phyloP scores from a whole-genome alignment of 2,797 vertebrate species.

The Sus cebifrons region DNA sequence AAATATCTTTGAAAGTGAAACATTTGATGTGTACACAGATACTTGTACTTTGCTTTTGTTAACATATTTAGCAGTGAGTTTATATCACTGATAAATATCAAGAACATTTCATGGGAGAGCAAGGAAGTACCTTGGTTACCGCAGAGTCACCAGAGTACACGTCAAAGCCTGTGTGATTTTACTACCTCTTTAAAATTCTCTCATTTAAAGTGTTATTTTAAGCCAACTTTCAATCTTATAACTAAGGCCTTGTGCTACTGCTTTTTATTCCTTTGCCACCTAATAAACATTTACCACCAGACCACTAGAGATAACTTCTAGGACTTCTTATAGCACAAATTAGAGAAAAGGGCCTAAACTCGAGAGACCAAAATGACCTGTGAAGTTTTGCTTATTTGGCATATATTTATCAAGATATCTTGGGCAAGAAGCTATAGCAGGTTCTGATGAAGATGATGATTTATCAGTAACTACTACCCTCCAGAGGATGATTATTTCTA shows the following conservation, averaged over 20 bases:
- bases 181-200: not conserved
- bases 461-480: slow-evolving; percentile 56
- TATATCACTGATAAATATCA: slow-evolving; percentile 62
- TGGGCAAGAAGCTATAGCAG: not conserved
- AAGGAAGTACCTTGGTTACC: slow-evolving; percentile 62
- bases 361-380: not conserved
- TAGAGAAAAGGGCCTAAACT: slow-evolving; percentile 29
- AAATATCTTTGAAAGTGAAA: slow-evolving; percentile 66
- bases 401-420: not conserved
- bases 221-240: not conserved
- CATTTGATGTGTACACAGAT: slow-evolving; percentile 66
- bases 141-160: not conserved
- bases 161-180: slow-evolving; percentile 56
- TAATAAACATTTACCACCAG: not conserved
- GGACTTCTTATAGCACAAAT: not conserved
- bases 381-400: not conserved
- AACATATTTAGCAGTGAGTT: slow-evolving; percentile 71
- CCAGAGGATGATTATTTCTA: slow-evolving; percentile 37
- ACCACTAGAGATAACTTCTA: not conserved
- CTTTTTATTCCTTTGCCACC: not conserved
- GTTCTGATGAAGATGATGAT: not conserved
- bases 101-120: slow-evolving; percentile 69
- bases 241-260: not conserved
- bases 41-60: slow-evolving; percentile 61
- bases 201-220: slow-evolving; percentile 58